phyloP scores from a whole-genome alignment of 2,888 invertebrate genomes.

The Mycalesis mineus region DNA sequence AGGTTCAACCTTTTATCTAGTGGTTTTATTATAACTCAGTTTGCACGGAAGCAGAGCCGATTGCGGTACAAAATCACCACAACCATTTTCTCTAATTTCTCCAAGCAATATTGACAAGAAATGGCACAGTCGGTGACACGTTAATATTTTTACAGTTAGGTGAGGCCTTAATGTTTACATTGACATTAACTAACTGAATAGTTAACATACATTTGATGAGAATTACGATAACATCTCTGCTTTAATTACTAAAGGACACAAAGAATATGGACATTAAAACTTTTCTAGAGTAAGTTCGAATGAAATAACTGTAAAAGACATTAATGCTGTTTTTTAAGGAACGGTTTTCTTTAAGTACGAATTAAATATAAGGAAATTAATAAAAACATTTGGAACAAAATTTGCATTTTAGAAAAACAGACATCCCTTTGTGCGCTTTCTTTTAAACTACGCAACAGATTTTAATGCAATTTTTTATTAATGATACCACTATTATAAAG shows the following conservation, averaged over 20 bases:
- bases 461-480: too few relatives aligned
- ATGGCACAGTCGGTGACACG: conserved; percentile 13
- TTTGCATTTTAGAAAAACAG: too few relatives aligned
- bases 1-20: conserved; percentile 13
- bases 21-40: conserved; percentile 21
- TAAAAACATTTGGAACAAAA: too few relatives aligned
- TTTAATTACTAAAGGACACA: neutral
- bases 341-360: too few relatives aligned
- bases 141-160: conserved; percentile 12
- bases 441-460: too few relatives aligned
- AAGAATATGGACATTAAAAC: neutral
- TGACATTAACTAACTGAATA: neutral
- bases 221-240: too few relatives aligned
- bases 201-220: neutral
- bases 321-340: neutral
- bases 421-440: too few relatives aligned
- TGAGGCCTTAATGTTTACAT: neutral
- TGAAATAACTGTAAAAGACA: neutral
- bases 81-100: conserved; percentile 27
- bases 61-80: conserved; percentile 27
- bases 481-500: too few relatives aligned
- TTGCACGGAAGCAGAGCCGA: conserved; percentile 5
- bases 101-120: conserved; percentile 15
- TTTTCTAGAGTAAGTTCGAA: neutral
- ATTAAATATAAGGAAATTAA: too few relatives aligned